phyloP scores from a whole-genome alignment of 2,888 invertebrate genomes.

The Ophion slaviceki region DNA sequence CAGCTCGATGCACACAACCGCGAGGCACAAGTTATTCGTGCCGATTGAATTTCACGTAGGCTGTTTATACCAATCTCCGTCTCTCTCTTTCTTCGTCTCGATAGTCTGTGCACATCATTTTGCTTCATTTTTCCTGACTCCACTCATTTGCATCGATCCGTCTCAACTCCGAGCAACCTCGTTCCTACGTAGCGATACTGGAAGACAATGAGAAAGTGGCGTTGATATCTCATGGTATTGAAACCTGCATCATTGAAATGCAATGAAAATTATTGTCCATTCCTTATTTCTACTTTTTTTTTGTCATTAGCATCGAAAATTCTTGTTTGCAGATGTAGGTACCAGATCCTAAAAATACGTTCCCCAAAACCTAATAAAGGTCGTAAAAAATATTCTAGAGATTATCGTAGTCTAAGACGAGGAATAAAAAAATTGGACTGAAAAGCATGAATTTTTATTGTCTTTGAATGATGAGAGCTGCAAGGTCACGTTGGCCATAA shows the following conservation, averaged over 20 bases:
- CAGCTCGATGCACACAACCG: slow-evolving; percentile 29
- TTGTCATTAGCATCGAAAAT: not conserved
- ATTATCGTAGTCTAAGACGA: too few relatives aligned
- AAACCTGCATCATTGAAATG: not conserved
- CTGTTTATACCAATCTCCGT: not conserved
- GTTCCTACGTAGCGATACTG: not conserved
- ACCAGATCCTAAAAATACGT: too few relatives aligned
- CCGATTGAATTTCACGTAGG: slow-evolving; percentile 55
- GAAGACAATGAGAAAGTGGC: not conserved
- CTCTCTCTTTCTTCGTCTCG: not conserved
- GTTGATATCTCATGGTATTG: not conserved
- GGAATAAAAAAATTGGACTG: too few relatives aligned
- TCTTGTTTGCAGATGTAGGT: too few relatives aligned
- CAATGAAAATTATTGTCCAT: not conserved
- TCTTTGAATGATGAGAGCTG: too few relatives aligned
- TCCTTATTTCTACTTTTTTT: not conserved
- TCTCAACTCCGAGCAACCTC: not conserved
- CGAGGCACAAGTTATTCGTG: slow-evolving; percentile 41
- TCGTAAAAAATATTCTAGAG: too few relatives aligned
- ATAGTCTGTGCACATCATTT: not conserved
- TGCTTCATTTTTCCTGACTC: slow-evolving; percentile 33
- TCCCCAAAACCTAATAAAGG: too few relatives aligned
- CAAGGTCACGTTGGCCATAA: too few relatives aligned
- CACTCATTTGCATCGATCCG: not conserved
- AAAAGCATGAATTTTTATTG: too few relatives aligned